Base-by-base conservation (phyloP, 1,140 invertebrate species). In the Ips nitidus region DNA sequence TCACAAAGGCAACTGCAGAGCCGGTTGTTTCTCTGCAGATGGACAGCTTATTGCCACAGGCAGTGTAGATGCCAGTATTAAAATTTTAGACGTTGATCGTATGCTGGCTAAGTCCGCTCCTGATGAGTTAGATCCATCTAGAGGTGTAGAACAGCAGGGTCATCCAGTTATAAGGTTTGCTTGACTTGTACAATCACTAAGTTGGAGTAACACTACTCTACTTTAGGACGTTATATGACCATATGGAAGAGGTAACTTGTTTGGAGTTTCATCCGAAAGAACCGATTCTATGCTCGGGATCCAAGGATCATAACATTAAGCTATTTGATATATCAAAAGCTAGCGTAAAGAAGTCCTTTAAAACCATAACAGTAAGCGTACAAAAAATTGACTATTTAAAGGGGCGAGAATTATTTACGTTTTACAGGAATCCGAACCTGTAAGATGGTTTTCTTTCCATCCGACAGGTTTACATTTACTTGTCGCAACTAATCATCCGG, bases 311-410 rank as follows among this genome's bases (percentile, higher is more conserved):
- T 76, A 95, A 94, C 3, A 89, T 99, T 39, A 97, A 98, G 80
- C 85, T 99, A 36, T 99, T 99, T 82, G 98, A 99, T 79, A 99
- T 94, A 75, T 96, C 95, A 37, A 99, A 99, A 83, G 94, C 97
- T 0, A 97, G 96, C 2, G 96, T 98, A 0, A 99, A 99, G 81
- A 97, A 98, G 80, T 97, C 97, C 0, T 97, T 94, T 81, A 94
- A 95, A 78, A 96, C 93, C 56, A 94, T 98, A 42, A 95, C 89
- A 40, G 87, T 88, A 77, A 82, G 82, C 77, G 4, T 22, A 22
- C 22, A 22, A 22, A 22, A 56, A 47, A 38, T 22, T 38, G 52
- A 59, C 52, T 59, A 63, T 65, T 62, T 56, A 53, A 63, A 66
- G 36, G 43, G 6, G 1, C 4, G 47, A 47, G 52, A 47, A n/a